Base-by-base conservation (phyloP, 2,797 vertebrate species). In the Menidia menidia region DNA sequence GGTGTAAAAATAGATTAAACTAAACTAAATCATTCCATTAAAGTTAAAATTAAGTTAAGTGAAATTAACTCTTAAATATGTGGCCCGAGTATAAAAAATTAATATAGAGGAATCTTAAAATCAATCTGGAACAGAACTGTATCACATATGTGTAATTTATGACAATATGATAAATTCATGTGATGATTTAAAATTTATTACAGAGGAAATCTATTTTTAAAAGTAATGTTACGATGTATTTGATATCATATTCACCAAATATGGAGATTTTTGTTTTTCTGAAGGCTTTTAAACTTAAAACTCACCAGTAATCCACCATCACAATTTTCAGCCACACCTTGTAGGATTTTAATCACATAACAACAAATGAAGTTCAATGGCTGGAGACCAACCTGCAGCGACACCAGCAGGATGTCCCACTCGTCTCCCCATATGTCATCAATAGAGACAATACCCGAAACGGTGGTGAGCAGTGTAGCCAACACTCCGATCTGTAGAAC, bases 371-470 rank as follows among this genome's bases (percentile, higher is more conserved):
- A 51, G 14, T 51, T 50, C 48, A 25, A 7, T 63, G 25, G 15
- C 2, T 68, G 0, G 32, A 35, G 10, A 78, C 92, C 78, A 61
- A 99, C 97, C 92, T 98, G 96, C 60, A 98, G 77, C 6, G 97
- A 98, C 42, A 97, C 94, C 3, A 96, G 81, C n/a, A 99, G 89
- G 78, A 98, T 94, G 66, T 95, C 94, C 97, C 97, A 99, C 71
- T 98, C 97, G 0, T 96, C 95, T 0, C 94, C 92, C 97, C 97
- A 98, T 0, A 98, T 79, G 86, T 98, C 95, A 47, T 96, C 93
- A 44, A 98, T 91, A 0, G 96, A 96, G 4, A 96, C 88, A 68
- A 97, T 91, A 18, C 96, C 97, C 63, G 96, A 94, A 77, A 97
- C 89, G 0, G 94, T 96, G 16, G 93, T 94, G 65, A 95, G 89